Base-by-base conservation (phyloP, 2,113 vertebrate species). In the Cinclus mexicanus region DNA sequence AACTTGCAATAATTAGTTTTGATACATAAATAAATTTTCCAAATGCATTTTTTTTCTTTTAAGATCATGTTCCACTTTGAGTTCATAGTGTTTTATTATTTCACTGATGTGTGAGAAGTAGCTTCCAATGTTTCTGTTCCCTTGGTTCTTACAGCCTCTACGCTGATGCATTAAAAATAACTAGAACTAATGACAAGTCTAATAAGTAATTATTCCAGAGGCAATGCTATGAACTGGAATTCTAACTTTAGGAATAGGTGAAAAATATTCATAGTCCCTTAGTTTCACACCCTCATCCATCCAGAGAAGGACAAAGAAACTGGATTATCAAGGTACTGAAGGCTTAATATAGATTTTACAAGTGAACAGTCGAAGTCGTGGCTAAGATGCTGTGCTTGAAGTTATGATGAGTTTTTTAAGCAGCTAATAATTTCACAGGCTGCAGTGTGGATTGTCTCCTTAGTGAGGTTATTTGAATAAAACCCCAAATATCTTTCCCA, bases 1-100 rank as follows among this genome's bases (percentile, higher is more conserved):
- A 97, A 97, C 95, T 94, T 96, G 86, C 82, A 95, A 95, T 98
- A 98, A 98, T 98, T 98, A 97, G 95, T 93, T 97, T 97, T 97
- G 96, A 97, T 97, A 96, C 96, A 95, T 95, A 97, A 97, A 97
- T 97, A 97, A 96, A 92, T 95, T 97, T 97, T 98, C 89, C 93
- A 97, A 96, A 95, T 96, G 91, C 67, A 96, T 93, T 83, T 97
- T 98, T 98, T 59, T 97, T 95, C 95, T 90, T 95, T 90, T 91
- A 91, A 96, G 72, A 92, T 71, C 52, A 41, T 82, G 83, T 84
- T 94, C 74, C 64, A 95, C 94, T 89, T 97, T 95, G 79, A 94
- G 79, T 94, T 97, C 87, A 75, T 49, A 16, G 22, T 80, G 68
- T 79, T 96, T 94, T 91, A 91, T 93, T 75, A 93, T 96, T 95